phyloP scores from a whole-genome alignment of 2,113 vertebrate species.

The Saimiri boliviensis region DNA sequence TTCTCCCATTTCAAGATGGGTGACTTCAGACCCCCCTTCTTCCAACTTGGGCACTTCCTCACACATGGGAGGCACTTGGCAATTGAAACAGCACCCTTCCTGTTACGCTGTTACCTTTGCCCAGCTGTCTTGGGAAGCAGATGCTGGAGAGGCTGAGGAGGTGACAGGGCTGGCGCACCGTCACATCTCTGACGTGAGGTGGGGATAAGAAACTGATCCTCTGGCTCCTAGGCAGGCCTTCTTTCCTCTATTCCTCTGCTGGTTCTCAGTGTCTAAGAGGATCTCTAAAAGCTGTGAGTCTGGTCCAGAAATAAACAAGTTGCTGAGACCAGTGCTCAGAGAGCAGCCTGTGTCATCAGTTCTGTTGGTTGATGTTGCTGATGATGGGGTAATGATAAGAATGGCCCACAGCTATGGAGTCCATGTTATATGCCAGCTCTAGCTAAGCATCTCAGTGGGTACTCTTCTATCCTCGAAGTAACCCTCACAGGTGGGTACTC shows the following conservation, averaged over 20 bases:
- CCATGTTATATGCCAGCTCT: neutral
- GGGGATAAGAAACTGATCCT: neutral
- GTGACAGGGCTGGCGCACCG: too few relatives aligned
- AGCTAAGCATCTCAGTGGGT: neutral
- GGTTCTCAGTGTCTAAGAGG: neutral
- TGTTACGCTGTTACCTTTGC: neutral
- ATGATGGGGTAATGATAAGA: neutral
- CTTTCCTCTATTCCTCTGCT: neutral
- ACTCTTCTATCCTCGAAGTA: neutral
- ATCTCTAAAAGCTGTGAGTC: neutral
- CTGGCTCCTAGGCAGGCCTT: neutral
- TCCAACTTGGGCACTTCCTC: neutral
- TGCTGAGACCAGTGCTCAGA: neutral
- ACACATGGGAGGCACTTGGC: neutral
- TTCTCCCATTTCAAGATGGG: neutral
- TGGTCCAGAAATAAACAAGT: conserved; percentile 28
- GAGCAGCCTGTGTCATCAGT: neutral
- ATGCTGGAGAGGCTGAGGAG: too few relatives aligned
- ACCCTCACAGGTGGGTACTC: neutral
- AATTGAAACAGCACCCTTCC: neutral
- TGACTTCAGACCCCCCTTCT: neutral
- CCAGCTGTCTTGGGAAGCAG: neutral
- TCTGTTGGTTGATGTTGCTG: neutral
- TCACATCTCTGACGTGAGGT: neutral
- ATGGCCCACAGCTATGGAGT: neutral